Evolutionary conservation across 2,888 invertebrate genomes (phyloP), one percentile per base, ranked within the genome.

Genomic region (Acrobasis consociella): DNA sequence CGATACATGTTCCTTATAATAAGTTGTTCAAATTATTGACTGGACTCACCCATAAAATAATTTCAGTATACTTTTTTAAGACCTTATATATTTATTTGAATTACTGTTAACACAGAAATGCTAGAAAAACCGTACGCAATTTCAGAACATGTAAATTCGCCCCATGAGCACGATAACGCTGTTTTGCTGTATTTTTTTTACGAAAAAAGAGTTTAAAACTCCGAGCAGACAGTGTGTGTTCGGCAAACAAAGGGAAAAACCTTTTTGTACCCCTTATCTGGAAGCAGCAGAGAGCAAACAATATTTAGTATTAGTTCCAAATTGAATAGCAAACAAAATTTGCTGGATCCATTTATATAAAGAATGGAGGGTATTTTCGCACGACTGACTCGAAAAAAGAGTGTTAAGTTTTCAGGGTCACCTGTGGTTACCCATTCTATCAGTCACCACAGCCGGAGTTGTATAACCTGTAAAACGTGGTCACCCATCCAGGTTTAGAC

Each of bases 301-400:
- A 63, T 64, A 62, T 64, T 68, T 65, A 64, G 65, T 66, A 65
- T 67, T 67, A 65, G 67, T 63, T 64, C 60, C 51, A 60, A 51
- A 60, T 42, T 42, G 38, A 51, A 56, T 56, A 17, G 60, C 38
- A 60, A 60, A 60, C 60, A 60, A 22, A 22, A 42, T 56, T 56
- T n/a, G 17, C 17, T 42, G 2, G 55, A 55, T 56, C n/a, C 15
- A 13, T 56, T 46, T 42, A 56, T 56, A 38, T 11, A 56, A 56
- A 22, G 5, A 31, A 31, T 31, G 31, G 8, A 31, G 31, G 31
- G 31, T 7, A 31, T 31, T 31, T 22, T 31, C 8, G 8, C 31
- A 31, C 31, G 8, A 31, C 31, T 31, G 31, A 5, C 7, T 31
- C 7, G 7, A 31, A 31, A 5, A 31, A 7, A 8, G 5, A 31